Evolutionary conservation across 2,888 invertebrate genomes (phyloP), one percentile per base, ranked within the genome.

Genomic region (Panzeria rudis): DNA sequence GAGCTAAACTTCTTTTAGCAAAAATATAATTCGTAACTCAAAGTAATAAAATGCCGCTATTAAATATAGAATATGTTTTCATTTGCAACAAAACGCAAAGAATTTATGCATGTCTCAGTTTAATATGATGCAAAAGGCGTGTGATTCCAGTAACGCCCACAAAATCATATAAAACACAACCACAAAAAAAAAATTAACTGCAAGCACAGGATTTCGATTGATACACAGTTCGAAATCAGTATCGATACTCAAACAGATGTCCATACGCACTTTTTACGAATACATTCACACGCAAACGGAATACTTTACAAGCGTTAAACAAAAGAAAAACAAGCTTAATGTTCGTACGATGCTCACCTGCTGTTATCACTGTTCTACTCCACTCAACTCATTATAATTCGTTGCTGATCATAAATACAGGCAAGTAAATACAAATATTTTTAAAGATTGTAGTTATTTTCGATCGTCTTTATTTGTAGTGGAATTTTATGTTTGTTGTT

Each of bases 101-200:
- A 73, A 80, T 73, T 73, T 73, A 75, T 75, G 68, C 77, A 66
- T 76, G 75, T 35, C 78, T 68, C 77, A 56, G 72, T 84, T 82
- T 76, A 85, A 86, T 84, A 77, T 86, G 86, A 52, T 83, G 86
- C 86, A 83, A 82, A 79, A 86, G 87, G 88, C 87, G 88, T 88
- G 85, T 83, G 86, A 86, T 84, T 80, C 56, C 66, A 78, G 85
- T 56, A 66, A 86, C 88, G 86, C 88, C 88, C 86, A 59, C 78
- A 61, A 80, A 77, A 73, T 72, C 73, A 38, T 62, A 71, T 41
- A 13, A 44, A 52, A 38, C 4, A 75, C 52, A 59, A 47, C 17
- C 32, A 15, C 35, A 73, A 47, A 2, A 29, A 47, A 2, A 29
- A 32, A 56, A 61, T 41, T 17, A 23, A 11, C 47, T 8, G 15